Evolutionary conservation across 2,113 vertebrate species (phyloP).

Genomic region (Canis aureus): DNA sequence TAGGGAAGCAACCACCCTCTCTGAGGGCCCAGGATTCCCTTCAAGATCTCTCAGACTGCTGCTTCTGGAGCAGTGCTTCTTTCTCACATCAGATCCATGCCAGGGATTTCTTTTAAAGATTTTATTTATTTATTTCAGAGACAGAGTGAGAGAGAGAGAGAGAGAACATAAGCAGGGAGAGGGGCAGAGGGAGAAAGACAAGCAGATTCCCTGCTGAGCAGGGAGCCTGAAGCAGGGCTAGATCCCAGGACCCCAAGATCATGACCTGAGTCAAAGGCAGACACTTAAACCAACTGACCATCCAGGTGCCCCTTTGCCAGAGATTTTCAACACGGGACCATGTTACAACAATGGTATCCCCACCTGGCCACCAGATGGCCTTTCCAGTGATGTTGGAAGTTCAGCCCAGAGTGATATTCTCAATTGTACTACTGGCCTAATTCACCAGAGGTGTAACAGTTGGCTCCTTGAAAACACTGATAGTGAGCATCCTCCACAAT

Average conservation of each 20-base stretch:
- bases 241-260: neutral
- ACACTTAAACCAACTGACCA: neutral
- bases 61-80: neutral
- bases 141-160: neutral
- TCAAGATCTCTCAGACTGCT: neutral
- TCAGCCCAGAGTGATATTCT: neutral
- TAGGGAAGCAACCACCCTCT: neutral
- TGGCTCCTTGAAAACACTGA: neutral
- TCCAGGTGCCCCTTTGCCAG: neutral
- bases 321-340: neutral
- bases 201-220: neutral
- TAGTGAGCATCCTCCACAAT: rapidly evolving
- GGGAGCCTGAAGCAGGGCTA: neutral
- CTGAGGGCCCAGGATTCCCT: too few species aligned
- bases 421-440: neutral
- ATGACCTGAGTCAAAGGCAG: neutral
- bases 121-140: neutral
- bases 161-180: neutral
- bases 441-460: neutral
- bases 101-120: neutral
- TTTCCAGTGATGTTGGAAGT: too few species aligned
- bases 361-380: neutral
- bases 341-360: too few species aligned
- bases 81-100: neutral
- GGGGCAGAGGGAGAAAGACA: neutral